These are phyloP conservation scores for Ceratosolen fusciceps DNA, from an alignment of 1,140 invertebrate species.

Conservation along the genomic window DNA sequence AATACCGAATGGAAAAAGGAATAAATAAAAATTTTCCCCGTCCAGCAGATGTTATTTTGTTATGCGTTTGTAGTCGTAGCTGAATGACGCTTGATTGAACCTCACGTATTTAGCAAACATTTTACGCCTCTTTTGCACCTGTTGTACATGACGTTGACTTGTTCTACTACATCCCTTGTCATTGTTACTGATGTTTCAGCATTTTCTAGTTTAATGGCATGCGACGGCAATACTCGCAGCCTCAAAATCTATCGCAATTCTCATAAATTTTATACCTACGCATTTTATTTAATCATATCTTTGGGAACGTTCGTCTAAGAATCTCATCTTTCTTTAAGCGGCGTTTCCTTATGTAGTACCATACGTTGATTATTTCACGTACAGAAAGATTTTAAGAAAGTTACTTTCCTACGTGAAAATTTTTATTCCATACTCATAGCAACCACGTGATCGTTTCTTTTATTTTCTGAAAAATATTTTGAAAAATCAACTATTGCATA, in stretches of 20 bases:
- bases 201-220: background rate
- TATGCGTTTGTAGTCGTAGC: conserved; percentile 7
- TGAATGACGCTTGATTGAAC: conserved; percentile 60
- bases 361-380: no score
- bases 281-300: no score
- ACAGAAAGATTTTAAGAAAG: no score
- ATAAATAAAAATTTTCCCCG: background rate
- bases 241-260: background rate
- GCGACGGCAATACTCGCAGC: background rate
- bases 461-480: no score
- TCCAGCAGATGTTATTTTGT: conserved; percentile 53
- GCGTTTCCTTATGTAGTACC: no score
- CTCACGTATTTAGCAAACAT: conserved; percentile 52
- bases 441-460: no score
- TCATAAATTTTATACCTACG: background rate
- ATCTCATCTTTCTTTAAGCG: no score
- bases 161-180: conserved; percentile 10
- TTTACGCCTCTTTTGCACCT: conserved; percentile 17
- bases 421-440: no score
- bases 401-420: no score
- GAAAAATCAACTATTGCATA: no score
- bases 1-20: conserved; percentile 34
- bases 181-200: background rate
- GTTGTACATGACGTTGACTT: conserved; percentile 16
- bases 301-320: no score